Conservation (phyloP, 2,113 vertebrate genomes). For the Pipa parva region DNA sequence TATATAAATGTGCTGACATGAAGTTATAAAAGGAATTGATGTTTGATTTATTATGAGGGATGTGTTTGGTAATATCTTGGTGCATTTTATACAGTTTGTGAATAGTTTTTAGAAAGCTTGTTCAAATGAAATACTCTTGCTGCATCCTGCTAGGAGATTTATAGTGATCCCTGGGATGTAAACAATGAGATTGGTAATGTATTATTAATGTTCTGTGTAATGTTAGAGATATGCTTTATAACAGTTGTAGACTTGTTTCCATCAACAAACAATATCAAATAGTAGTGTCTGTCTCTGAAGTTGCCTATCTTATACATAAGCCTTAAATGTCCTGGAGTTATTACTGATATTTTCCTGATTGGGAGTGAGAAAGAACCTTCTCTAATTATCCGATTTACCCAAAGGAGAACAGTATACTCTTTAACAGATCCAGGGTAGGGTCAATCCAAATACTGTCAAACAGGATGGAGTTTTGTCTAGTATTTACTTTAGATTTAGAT, state of each 20-base stretch:
- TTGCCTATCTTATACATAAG: no score
- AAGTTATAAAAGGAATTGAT: conserved; percentile 21
- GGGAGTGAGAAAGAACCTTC: no score
- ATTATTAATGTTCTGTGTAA: not conserved
- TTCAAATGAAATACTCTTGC: conserved; percentile 24
- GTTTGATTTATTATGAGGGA: conserved; percentile 35
- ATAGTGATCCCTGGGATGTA: conserved; percentile 8
- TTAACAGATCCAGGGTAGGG: no score
- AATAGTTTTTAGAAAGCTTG: conserved; percentile 24
- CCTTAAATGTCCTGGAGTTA: no score
- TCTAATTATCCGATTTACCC: no score
- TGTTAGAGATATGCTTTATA: not conserved
- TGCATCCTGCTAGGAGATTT: conserved; percentile 30
- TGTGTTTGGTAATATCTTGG: conserved; percentile 22
- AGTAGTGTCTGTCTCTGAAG: no score
- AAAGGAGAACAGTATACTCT: no score
- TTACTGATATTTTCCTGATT: no score
- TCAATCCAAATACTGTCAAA: no score
- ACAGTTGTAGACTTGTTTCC: no score
- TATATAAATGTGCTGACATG: conserved; percentile 27
- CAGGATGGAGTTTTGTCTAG: no score
- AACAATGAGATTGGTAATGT: conserved; percentile 17
- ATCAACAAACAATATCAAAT: not conserved
- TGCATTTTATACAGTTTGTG: conserved; percentile 11
- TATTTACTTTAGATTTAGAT: no score